Base-by-base conservation (phyloP, 2,888 invertebrate species). In the Odontocolon sp. region DNA sequence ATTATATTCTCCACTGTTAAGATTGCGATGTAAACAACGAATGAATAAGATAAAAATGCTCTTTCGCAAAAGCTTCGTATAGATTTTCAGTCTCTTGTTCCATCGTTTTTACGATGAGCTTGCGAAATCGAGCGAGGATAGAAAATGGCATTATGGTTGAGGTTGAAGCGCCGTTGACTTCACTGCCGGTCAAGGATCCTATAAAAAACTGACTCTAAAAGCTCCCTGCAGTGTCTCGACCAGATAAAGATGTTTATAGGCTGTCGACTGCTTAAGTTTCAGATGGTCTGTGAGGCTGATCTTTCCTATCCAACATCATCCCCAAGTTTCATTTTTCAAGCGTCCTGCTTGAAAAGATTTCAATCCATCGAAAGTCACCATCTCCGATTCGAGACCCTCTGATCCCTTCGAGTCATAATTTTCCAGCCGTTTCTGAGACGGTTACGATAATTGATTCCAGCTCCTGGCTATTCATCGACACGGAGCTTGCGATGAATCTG, bases 201-300 rank as follows among this genome's bases (percentile, higher is more conserved):
- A 54, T 59, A 72, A 66, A 73, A 66, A 23, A 4, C 2, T 16
- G 42, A n/a, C 59, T 67, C 33, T 59, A 11, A 59, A 73, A 67
- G 16, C 42, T 68, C 42, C 36, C 23, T 26, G 47, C 42, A 47
- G 64, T 70, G 70, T 76, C 70, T 45, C 57, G 28, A 28, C 42
- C 54, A 63, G 70, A 76, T 76, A 76, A 76, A 76, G 57, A 50
- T 63, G 36, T 71, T 68, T 72, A 72, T 77, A 63, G 56, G 50
- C 45, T 38, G 33, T 45, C 33, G 68, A 68, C 50, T 67, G 45
- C 11, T 59, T 9, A 6, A 54, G 56, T 56, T 45, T 64, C 21
- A 57, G 33, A 64, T 57, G 8, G 9, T 16, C 36, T 4, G 3
- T 36, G 31, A 14, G 2, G 40, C 50, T 40, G 26, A 26, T 2